phyloP scores from a whole-genome alignment of 2,113 vertebrate genomes.

The Aegotheles bennettii region DNA sequence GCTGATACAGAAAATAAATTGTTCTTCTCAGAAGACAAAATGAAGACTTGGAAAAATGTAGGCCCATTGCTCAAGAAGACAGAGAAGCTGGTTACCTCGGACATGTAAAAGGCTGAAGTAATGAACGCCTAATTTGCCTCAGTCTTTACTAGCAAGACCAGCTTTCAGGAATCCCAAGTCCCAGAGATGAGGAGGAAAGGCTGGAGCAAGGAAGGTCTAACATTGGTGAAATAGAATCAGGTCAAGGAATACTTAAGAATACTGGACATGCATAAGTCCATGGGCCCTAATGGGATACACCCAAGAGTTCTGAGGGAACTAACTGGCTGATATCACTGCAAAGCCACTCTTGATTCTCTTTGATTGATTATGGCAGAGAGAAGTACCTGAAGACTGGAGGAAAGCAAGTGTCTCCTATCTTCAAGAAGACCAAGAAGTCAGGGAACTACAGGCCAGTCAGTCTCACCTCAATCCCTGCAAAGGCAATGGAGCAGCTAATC shows the following conservation, averaged over 20 bases:
- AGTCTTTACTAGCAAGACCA: not conserved
- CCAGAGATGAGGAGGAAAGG: not conserved
- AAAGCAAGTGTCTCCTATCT: not conserved
- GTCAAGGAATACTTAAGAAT: not conserved
- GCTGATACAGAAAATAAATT: not conserved
- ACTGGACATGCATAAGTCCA: not conserved
- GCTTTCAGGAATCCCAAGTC: not conserved
- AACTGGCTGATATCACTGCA: not conserved
- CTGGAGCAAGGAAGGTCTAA: not conserved
- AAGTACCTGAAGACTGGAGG: not conserved
- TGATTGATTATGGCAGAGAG: not conserved
- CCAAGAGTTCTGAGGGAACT: not conserved
- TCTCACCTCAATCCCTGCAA: not conserved
- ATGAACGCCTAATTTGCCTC: not conserved
- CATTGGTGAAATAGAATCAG: not conserved
- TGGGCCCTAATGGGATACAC: not conserved
- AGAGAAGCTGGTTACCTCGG: not conserved
- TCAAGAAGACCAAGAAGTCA: not conserved
- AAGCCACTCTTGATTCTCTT: not conserved
- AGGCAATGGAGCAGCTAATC: not conserved
- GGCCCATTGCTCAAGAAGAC: not conserved
- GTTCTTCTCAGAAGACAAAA: not conserved
- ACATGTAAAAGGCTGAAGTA: not conserved
- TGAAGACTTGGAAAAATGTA: not conserved
- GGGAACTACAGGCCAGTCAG: not conserved